Conservation (phyloP, 2,888 invertebrate genomes). For the Panopea generosa region DNA sequence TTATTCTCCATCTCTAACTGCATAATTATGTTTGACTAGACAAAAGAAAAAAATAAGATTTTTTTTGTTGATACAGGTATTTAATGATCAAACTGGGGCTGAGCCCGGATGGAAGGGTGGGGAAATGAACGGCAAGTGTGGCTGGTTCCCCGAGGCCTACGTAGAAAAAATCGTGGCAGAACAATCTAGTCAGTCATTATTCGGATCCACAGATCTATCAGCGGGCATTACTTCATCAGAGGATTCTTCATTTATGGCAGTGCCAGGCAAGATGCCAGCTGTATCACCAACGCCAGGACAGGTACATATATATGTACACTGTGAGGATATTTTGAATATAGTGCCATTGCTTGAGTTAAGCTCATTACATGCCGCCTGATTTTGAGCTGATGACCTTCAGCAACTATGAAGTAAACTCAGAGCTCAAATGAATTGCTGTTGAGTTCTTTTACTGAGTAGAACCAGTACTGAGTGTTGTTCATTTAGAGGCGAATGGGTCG, state of each 20-base stretch:
- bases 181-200: conserved; percentile 62
- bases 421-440: no score
- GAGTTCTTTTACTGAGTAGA: no score
- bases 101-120: conserved; percentile 99
- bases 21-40: no score
- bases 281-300: conserved; percentile 83
- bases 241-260: conserved; percentile 71
- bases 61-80: conserved; percentile 78
- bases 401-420: no score
- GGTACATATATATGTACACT: conserved; percentile 68
- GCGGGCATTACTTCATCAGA: conserved; percentile 42
- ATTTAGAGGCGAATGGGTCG: no score
- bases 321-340: no score
- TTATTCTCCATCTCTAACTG: no score
- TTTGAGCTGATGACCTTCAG: no score
- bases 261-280: conserved; percentile 62
- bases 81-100: conserved; percentile 91
- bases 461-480: no score
- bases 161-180: conserved; percentile 84
- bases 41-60: no score
- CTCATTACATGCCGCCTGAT: no score
- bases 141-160: conserved; percentile 99
- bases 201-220: conserved; percentile 41
- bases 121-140: conserved; percentile 94
- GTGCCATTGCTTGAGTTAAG: no score